phyloP scores from a whole-genome alignment of 1,140 invertebrate species.

The Heliothis subflexa region DNA sequence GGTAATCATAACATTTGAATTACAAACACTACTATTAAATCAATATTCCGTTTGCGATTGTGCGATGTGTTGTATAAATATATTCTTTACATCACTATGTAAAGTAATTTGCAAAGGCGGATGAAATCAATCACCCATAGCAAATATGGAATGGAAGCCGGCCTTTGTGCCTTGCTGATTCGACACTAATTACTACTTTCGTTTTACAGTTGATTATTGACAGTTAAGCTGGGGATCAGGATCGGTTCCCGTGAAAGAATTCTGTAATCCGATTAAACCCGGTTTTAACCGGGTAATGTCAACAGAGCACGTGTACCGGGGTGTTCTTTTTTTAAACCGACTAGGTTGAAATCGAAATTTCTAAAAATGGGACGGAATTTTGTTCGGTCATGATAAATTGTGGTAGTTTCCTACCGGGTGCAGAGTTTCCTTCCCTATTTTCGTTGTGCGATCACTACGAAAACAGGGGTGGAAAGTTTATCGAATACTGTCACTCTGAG shows the following conservation, averaged over 20 bases:
- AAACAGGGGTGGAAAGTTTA: slow-evolving; percentile 3
- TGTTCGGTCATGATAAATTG: slow-evolving; percentile 19
- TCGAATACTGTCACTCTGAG: neutral
- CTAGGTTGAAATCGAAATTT: slow-evolving; percentile 20
- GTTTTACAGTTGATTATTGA: slow-evolving; percentile 51
- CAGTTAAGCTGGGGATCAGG: slow-evolving; percentile 43
- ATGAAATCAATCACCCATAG: neutral
- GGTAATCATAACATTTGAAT: neutral
- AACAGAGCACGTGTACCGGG: slow-evolving; percentile 19
- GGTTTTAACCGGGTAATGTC: slow-evolving; percentile 21
- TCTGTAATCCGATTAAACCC: slow-evolving; percentile 43
- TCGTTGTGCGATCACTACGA: neutral
- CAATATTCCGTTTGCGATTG: too few relatives aligned
- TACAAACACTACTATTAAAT: neutral
- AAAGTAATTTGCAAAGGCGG: neutral
- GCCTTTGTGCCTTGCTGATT: slow-evolving; percentile 53
- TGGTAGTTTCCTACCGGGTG: neutral
- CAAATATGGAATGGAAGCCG: slow-evolving; percentile 45
- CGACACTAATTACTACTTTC: slow-evolving; percentile 59
- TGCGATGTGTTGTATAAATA: too few relatives aligned
- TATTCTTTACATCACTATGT: neutral
- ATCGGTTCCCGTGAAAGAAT: slow-evolving; percentile 45
- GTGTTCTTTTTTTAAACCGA: slow-evolving; percentile 22
- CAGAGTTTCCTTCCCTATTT: slow-evolving; percentile 9
- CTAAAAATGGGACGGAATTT: slow-evolving; percentile 3